Evolutionary conservation across 2,888 invertebrate genomes (phyloP), one percentile per base, ranked within the genome.

Genomic region (Tenthredo amoena): DNA sequence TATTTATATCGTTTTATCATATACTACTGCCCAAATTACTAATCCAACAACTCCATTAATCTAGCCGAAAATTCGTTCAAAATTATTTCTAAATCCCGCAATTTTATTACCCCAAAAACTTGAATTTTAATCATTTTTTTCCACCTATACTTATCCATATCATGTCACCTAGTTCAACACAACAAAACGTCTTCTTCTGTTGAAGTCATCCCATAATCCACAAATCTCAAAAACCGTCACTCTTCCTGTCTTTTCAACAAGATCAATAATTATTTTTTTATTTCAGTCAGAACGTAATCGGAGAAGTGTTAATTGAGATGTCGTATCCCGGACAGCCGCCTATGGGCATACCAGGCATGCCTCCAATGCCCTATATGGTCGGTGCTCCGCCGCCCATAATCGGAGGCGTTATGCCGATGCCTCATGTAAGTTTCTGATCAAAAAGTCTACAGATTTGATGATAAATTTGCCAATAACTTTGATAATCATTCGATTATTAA

Each of bases 261-360:
- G 0, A 26, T 26, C 2, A 50, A 77, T 7, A 31, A 81, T 5
- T 0, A 12, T 40, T 15, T 0, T 62, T 26, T 15, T 15, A 68
- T 83, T 83, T 10, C 68, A 83, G 83, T 47, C 4, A 40, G 34
- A 40, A 37, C 9, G 1, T 6, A 6, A 26, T 58, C 47, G 7
- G 12, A 26, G n/a, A 21, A 7, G 10, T 7, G 15, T 62, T n/a
- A 1, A 47, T 40, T 31, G 85, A 26, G 89, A 98, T 98, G 98
- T 98, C 98, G 88, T 98, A 96, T 94, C 98, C 98, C 88, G 97
- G 98, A 89, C 96, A 98, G 90, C 97, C 97, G 77, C 96, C 97
- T 31, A 96, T 98, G 94, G 95, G 93, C 55, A 93, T 96, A 90
- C 96, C 96, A 87, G 96, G 96, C 71, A 96, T 97, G 94, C 96